Conservation (phyloP, 2,888 invertebrate genomes). For the Pedicia rivosa region DNA sequence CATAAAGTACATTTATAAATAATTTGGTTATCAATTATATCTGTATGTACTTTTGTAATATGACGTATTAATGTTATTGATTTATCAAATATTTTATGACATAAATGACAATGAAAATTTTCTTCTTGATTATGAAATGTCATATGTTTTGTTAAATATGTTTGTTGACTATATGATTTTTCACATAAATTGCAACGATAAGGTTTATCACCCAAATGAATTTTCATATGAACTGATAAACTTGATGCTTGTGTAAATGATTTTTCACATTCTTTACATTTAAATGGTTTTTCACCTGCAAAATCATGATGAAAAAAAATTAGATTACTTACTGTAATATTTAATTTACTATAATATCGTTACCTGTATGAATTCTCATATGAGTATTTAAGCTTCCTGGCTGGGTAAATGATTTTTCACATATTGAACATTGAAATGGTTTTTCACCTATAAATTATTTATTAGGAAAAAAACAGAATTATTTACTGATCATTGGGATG, state of each 20-base stretch:
- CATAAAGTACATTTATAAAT: no score
- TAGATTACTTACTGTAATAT: conserved; percentile 1
- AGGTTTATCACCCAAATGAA: conserved; percentile 26
- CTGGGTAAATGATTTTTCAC: conserved; percentile 30
- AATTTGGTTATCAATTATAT: not conserved
- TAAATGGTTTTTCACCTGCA: conserved; percentile 28
- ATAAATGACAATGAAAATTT: not conserved
- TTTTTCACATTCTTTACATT: conserved; percentile 28
- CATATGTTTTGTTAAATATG: conserved; percentile 26
- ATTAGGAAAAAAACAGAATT: no score
- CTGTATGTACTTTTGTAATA: conserved; percentile 2
- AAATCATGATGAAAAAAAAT: no score
- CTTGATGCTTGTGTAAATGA: conserved; percentile 30
- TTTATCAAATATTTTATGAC: conserved; percentile 2
- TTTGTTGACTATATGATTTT: conserved; percentile 27
- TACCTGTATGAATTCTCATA: conserved; percentile 30
- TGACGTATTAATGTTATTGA: not conserved
- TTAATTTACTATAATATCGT: not conserved
- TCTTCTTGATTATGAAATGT: conserved; percentile 17
- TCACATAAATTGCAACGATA: conserved; percentile 25
- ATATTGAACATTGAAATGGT: conserved; percentile 29
- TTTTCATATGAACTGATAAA: conserved; percentile 29
- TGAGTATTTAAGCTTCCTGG: conserved; percentile 30
- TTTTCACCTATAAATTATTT: no score
- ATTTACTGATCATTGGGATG: no score